Evolutionary conservation across 2,888 invertebrate genomes (phyloP), one percentile per base, ranked within the genome.

Genomic region (Himalopsyche anomala): DNA sequence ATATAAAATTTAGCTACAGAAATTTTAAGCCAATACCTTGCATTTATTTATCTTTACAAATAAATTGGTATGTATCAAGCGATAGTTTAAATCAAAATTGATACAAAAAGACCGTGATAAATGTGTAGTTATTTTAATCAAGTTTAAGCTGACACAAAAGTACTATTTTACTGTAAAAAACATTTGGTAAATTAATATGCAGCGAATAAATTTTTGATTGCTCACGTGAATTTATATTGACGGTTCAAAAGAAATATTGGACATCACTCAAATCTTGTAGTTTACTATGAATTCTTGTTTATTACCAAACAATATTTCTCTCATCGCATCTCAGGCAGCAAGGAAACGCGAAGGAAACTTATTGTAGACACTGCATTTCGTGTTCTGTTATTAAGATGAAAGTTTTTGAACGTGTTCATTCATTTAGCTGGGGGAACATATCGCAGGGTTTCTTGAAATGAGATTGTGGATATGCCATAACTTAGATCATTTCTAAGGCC

Each of bases 271-370:
- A 19, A 62, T 62, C 28, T 62, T 62, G n/a, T 19, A 5, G 62
- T 8, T 62, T 19, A 19, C 4, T 28, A 3, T 11, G 19, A 2
- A 28, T 62, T 62, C 19, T 62, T 62, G 62, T 62, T 62, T 62
- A 62, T 62, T 62, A 62, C 62, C 28, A n/a, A 19, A 19, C 62
- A 62, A 62, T 62, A 62, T 62, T 62, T 62, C 62, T 28, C 62
- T 8, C 19, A 62, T 62, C 19, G 62, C 19, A 19, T 62, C 62
- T 62, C 11, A 62, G n/a, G 28, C 28, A 62, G 62, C 6, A 28
- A 62, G 51, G 19, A 62, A 62, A 6, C 19, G 62, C 62, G 19
- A 62, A 62, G 62, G 62, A 62, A 62, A 62, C 62, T 62, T 62
- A 62, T 28, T 19, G 62, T 62, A 19, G 19, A 62, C 62, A 19